These are phyloP conservation scores for Macropodus opercularis DNA, from an alignment of 2,797 vertebrate species.

Conservation along the genomic window DNA sequence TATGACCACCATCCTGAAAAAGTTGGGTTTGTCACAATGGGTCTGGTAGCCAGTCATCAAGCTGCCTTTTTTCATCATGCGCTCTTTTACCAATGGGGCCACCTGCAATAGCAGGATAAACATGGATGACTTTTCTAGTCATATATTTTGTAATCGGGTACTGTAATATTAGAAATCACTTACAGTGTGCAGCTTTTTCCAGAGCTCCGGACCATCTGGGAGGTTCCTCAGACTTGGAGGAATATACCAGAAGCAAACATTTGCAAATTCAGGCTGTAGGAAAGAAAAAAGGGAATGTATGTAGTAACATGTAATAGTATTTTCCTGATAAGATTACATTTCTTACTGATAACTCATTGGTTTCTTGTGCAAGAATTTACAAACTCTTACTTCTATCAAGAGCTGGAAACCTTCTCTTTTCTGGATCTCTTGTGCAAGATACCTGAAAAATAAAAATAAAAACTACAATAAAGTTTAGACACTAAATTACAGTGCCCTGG, in stretches of 20 bases:
- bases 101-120: constrained; percentile 67
- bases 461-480: neutral
- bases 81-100: constrained; percentile 87
- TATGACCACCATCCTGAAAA: constrained; percentile 89
- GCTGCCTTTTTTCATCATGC: constrained; percentile 88
- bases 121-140: neutral
- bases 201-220: constrained; percentile 82
- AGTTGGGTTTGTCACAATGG: constrained; percentile 84
- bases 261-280: constrained; percentile 87
- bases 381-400: constrained; percentile 81
- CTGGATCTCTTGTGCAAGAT: constrained; percentile 85
- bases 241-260: constrained; percentile 90
- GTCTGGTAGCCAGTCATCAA: constrained; percentile 88
- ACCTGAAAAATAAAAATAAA: constrained; percentile 78
- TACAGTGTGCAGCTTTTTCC: constrained; percentile 82
- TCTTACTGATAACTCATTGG: neutral
- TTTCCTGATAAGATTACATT: neutral
- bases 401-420: constrained; percentile 85
- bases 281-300: constrained; percentile 24
- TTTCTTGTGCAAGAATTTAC: neutral
- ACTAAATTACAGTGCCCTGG: no score
- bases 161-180: constrained; percentile 41
- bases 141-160: neutral
- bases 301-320: neutral
- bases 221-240: constrained; percentile 83